A percentile compares a stretch with the other conserved stretches of the same genome.
Conservation (phyloP, 2,797 vertebrate genomes). For the Enteromius argenteus region DNA sequence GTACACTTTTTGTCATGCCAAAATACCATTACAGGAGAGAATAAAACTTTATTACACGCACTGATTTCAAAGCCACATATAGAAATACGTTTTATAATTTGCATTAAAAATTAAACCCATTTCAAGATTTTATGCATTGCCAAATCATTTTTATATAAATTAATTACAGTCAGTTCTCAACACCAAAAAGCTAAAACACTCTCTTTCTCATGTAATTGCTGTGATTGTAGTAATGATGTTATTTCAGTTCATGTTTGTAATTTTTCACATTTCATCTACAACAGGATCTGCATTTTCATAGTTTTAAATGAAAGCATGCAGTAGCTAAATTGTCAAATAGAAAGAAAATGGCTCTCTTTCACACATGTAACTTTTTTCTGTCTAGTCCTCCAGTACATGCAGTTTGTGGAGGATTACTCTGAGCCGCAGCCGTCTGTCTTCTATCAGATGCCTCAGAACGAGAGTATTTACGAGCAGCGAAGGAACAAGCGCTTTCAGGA, state of each 20-base stretch:
- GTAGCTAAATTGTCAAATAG: not conserved
- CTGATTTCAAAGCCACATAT: too few species aligned
- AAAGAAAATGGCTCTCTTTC: not conserved
- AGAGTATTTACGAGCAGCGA: slow-evolving; percentile 96
- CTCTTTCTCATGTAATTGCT: too few species aligned
- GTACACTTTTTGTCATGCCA: not conserved
- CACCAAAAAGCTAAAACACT: not conserved
- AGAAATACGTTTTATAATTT: too few species aligned
- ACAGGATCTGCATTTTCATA: too few species aligned
- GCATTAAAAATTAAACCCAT: too few species aligned
- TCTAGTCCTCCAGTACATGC: slow-evolving; percentile 96
- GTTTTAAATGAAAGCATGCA: not conserved
- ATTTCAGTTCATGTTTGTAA: too few species aligned
- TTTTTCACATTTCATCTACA: too few species aligned
- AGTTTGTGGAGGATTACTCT: slow-evolving; percentile 98
- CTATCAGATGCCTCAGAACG: slow-evolving; percentile 97
- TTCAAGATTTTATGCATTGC: too few species aligned
- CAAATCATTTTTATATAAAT: not conserved
- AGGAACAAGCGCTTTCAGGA: slow-evolving; percentile 92
- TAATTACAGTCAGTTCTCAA: not conserved
- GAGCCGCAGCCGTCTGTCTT: slow-evolving; percentile 98
- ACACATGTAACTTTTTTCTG: slow-evolving; percentile 32
- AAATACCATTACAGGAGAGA: not conserved
- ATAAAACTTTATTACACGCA: too few species aligned
- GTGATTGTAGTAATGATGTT: too few species aligned